Percentiles rank a stretch among this genome's conserved stretches.
Conservation (phyloP, 2,797 vertebrate genomes). For the Pristis pectinata region DNA sequence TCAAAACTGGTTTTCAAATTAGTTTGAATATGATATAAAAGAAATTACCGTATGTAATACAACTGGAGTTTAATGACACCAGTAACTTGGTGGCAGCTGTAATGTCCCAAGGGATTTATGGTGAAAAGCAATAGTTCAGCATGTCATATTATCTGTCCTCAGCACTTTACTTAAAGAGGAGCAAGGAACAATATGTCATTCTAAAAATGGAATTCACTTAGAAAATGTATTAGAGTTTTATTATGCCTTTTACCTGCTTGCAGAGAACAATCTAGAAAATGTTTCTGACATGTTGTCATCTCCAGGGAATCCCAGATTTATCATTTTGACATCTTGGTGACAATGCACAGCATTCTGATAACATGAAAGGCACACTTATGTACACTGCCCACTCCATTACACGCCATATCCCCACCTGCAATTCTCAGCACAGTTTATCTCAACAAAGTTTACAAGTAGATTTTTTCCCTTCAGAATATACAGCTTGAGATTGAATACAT, state of each 20-base stretch:
- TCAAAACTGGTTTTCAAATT: neutral
- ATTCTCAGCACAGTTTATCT: neutral
- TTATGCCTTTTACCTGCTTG: neutral
- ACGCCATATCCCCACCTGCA: neutral
- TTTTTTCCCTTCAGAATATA: neutral
- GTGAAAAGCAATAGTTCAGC: neutral
- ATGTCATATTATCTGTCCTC: neutral
- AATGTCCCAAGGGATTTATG: neutral
- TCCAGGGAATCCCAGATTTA: neutral
- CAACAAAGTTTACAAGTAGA: neutral
- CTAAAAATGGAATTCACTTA: neutral
- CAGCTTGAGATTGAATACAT: neutral
- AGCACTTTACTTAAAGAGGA: neutral
- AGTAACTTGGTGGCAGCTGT: neutral
- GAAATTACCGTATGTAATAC: neutral
- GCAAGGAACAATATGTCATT: neutral
- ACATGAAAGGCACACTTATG: neutral
- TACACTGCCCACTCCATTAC: neutral
- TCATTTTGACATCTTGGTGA: slow-evolving; percentile 18
- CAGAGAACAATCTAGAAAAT: neutral
- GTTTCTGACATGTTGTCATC: neutral
- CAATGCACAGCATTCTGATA: neutral
- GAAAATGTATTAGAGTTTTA: neutral
- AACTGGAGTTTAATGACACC: neutral
- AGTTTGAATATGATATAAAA: neutral